These are phyloP conservation scores for Gasterosteus nipponicus DNA, from an alignment of 2,113 vertebrate species.

Conservation along the genomic window DNA sequence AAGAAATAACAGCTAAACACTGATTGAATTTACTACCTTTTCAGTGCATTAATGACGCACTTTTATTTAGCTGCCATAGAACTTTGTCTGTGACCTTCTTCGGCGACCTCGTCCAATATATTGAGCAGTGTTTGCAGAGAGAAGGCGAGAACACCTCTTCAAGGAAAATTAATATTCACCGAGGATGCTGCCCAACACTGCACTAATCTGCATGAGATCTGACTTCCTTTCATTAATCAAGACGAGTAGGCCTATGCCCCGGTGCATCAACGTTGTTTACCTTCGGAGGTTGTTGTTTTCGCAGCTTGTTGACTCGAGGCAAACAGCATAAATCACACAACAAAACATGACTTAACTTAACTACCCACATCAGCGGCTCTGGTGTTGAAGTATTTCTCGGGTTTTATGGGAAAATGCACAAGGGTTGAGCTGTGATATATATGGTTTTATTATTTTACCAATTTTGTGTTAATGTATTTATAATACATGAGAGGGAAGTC, in stretches of 20 bases:
- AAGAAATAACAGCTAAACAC: constrained; percentile 49
- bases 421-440: constrained; percentile 7
- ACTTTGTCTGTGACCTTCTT: constrained; percentile 71
- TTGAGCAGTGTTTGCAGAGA: constrained; percentile 61
- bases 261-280: constrained; percentile 72
- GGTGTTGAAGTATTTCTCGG: constrained; percentile 22
- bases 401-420: not conserved
- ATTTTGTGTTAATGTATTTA: constrained; percentile 38
- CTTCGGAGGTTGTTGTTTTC: constrained; percentile 73
- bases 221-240: constrained; percentile 81
- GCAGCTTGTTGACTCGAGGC: constrained; percentile 73
- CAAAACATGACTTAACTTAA: constrained; percentile 63
- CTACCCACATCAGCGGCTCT: constrained; percentile 35
- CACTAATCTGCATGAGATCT: constrained; percentile 79
- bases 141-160: constrained; percentile 68
- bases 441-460: constrained; percentile 4
- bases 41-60: constrained; percentile 68
- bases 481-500: constrained; percentile 11
- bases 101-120: constrained; percentile 66
- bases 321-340: constrained; percentile 74
- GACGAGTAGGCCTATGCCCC: constrained; percentile 71
- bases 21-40: constrained; percentile 67
- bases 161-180: constrained; percentile 78
- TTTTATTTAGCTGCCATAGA: constrained; percentile 72
- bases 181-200: constrained; percentile 67